Evolutionary conservation across 2,797 vertebrate species (phyloP), one percentile per base, ranked within the genome.

Genomic region (Parotocinclus haroldoi): DNA sequence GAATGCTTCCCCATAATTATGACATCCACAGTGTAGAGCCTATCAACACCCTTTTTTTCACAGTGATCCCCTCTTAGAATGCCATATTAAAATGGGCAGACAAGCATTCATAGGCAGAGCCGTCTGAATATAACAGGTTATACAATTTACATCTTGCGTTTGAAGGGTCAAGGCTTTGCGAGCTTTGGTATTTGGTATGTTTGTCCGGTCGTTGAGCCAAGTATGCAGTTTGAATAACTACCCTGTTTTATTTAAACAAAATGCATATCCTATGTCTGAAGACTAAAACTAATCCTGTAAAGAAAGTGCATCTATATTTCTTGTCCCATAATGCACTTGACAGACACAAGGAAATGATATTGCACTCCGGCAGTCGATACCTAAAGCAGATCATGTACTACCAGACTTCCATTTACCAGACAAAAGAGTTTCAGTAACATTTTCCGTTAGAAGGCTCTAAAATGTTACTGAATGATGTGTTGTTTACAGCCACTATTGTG

Each of bases 1-100:
- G 83, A 88, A 89, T 87, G 86, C 78, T 78, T 81, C 72, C 78
- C 87, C 77, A 81, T 87, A 88, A 86, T 89, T 88, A 87, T 83
- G 85, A 83, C 82, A 86, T 87, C 74, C 66, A 56, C 18, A 46
- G 60, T 80, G 70, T 72, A 80, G 77, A 71, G 76, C 61, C 78
- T 77, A 72, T 75, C 62, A 67, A 64, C 73, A 64, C 49, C 69
- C 67, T 76, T 60, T 66, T 27, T 62, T 67, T 73, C 48, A 58
- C 48, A 19, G 63, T 7, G 18, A 9, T 61, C 14, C 46, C 11
- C n/a, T 19, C 19, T 8, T 73, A 74, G 75, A 80, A 52, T 58
- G 50, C 54, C 70, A 62, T 48, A 61, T 44, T 38, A 58, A 64
- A 58, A 40, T 18, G 7, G 13, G 55, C 71, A 44, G 38, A n/a